Base-by-base conservation (phyloP, 2,888 invertebrate genomes). In the Steromphala cineraria region DNA sequence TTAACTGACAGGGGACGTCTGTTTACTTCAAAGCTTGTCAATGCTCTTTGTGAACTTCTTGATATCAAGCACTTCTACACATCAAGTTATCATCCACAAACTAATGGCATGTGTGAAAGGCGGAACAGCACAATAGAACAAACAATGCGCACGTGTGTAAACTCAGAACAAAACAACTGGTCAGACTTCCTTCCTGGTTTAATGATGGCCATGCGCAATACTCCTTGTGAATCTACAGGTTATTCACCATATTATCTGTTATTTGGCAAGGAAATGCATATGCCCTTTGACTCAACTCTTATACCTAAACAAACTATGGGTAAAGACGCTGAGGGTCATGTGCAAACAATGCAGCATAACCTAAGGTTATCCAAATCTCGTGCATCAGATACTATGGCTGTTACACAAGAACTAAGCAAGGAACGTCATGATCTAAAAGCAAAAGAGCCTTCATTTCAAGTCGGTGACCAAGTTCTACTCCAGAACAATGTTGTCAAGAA, bases 151-250 rank as follows among this genome's bases (percentile, higher is more conserved):
- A 67, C 83, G 1, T 85, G 86, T 53, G 55, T 80, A 13, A 56
- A 82, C 19, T 71, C 56, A 53, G 76, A 83, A 19, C 84, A 87
- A 62, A 55, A 75, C 4, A 81, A 85, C 53, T 84, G 84, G 85
- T 79, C 85, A 52, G 55, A 77, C 5, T 24, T 82, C 24, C 67
- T 86, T 46, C 86, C 87, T 17, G 62, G 81, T 31, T 71, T 83
- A 5, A 83, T 87, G 83, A 86, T 85, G 85, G 85, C 87, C 53
- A 53, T 87, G 24, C 36, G 86, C 8, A 79, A 76, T 46, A 53
- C 83, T 15, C 85, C 84, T 24, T 81, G 75, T 28, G 78, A 85
- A 53, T 82, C 85, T 0, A 84, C 86, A 53, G 78, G 79, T 10
- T 82, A 83, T 17, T 83, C 84, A 5, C 83, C 84, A 21, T 82